Evolutionary conservation across 35 echinoderm and acorn worm genomes (phyloP), one percentile per base, ranked within the genome.

Genomic region (Diadema setosum): DNA sequence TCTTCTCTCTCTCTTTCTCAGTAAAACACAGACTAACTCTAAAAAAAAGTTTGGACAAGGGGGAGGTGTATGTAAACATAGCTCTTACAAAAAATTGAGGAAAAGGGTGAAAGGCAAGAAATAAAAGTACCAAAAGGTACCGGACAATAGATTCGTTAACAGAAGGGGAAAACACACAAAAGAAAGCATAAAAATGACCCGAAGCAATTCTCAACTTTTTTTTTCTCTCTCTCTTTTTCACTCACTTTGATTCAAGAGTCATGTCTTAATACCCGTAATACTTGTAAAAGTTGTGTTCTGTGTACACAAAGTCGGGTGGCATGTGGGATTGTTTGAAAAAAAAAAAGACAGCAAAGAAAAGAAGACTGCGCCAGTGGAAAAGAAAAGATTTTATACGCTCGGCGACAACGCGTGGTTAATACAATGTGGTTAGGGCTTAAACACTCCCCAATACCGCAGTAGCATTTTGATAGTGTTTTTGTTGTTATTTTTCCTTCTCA

Each of bases 241-340:
- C 61, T 65, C 61, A 65, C 21, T 29, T 33, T 67, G 21, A 67
- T 67, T 34, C 2, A 32, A 67, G 63, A 67, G 63, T 67, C 63
- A 67, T 26, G 63, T 67, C 37, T 67, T 67, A 67, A 67, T 67
- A 67, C 63, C 63, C 63, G 49, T 67, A 67, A 67, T 67, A 67
- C 63, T 67, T 67, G 63, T 67, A 67, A 67, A 67, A 67, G 63
- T 67, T 26, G 63, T 67, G 63, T 34, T 67, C 37, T 67, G 63
- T 67, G 63, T 67, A 67, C 63, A 67, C 63, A 67, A 30, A 67
- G 37, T 67, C n/a, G n/a, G n/a, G n/a, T n/a, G n/a, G n/a, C n/a
- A n/a, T n/a, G n/a, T n/a, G n/a, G n/a, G n/a, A n/a, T n/a, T n/a
- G n/a, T n/a, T n/a, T n/a, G n/a, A n/a, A n/a, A n/a, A n/a, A n/a